These are phyloP conservation scores for Nanger granti DNA, from an alignment of 2,113 vertebrate species.

Conservation along the genomic window DNA sequence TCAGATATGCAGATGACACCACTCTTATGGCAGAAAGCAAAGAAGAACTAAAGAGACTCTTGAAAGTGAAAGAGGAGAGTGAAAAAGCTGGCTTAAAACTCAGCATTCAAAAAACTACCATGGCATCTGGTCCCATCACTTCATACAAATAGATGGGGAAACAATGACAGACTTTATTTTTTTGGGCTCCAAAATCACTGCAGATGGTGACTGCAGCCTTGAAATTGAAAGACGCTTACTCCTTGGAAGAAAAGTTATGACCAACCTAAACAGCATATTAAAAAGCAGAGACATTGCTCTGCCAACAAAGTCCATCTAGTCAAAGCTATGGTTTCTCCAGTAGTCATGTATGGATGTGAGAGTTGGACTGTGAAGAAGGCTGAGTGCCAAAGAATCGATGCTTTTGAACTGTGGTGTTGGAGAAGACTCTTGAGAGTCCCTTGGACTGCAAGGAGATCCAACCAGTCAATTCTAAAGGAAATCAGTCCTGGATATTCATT, in stretches of 20 bases:
- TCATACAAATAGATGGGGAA: neutral
- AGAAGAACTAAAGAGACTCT: neutral
- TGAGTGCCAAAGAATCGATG: neutral
- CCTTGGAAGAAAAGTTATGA: neutral
- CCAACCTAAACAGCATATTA: neutral
- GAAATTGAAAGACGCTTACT: neutral
- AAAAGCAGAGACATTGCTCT: neutral
- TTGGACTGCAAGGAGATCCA: neutral
- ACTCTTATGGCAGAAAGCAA: neutral
- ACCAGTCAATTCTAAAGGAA: neutral
- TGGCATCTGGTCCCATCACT: neutral
- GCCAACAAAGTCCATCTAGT: neutral
- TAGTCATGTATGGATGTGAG: neutral
- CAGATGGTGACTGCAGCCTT: neutral
- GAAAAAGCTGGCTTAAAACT: neutral
- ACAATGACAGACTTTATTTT: neutral
- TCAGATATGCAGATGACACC: neutral
- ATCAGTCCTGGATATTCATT: neutral
- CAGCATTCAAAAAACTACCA: neutral
- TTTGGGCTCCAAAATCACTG: neutral
- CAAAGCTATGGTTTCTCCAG: neutral
- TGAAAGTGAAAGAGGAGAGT: neutral
- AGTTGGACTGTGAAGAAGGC: neutral
- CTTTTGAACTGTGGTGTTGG: neutral
- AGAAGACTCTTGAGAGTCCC: neutral